These are phyloP conservation scores for Sarcophaga subvicina DNA, from an alignment of 2,888 invertebrate genomes.

Conservation along the genomic window DNA sequence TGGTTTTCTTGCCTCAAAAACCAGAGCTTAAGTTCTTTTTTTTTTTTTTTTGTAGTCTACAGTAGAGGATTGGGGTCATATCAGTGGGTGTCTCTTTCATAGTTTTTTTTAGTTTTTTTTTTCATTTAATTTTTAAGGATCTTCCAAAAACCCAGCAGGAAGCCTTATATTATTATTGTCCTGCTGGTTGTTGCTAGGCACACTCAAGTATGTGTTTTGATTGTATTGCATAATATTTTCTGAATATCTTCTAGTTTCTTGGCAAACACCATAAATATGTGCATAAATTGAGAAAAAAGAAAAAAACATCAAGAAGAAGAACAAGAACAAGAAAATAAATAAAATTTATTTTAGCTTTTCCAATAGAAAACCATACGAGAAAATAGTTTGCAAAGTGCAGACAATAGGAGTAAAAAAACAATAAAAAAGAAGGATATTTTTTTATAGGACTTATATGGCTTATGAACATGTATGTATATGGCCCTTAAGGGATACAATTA, in stretches of 20 bases:
- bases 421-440: too few relatives aligned
- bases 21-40: neutral
- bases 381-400: too few relatives aligned
- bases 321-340: neutral
- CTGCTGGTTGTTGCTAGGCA: constrained; percentile 24
- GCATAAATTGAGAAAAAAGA: neutral
- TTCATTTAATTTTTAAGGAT: constrained; percentile 1
- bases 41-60: neutral
- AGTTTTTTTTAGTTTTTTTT: neutral
- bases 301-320: neutral
- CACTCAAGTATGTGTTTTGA: neutral
- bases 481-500: too few relatives aligned
- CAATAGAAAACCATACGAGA: neutral
- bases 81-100: constrained; percentile 50
- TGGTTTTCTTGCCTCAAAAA: neutral
- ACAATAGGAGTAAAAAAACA: too few relatives aligned
- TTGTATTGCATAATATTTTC: constrained; percentile 28
- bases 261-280: constrained; percentile 35
- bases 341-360: neutral
- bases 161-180: constrained; percentile 30
- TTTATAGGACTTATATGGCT: too few relatives aligned
- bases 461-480: too few relatives aligned
- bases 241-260: constrained; percentile 35
- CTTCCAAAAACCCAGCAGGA: constrained; percentile 39
- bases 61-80: constrained; percentile 48